Base-by-base conservation (phyloP, 2,797 vertebrate genomes). In the Hippopotamyrus pictus region DNA sequence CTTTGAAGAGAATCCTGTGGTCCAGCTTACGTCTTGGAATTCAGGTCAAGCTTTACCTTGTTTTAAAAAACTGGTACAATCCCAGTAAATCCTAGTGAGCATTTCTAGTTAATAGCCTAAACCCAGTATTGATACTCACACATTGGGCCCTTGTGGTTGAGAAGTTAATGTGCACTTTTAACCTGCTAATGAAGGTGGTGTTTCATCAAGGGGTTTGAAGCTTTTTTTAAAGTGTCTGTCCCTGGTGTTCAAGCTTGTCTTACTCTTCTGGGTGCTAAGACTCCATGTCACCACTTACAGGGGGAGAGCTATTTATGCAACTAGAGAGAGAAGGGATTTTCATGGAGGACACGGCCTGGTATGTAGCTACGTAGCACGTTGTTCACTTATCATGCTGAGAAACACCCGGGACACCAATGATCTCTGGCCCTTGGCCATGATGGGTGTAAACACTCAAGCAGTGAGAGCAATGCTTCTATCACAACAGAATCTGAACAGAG, bases 271-370 rank as follows among this genome's bases (percentile, higher is more conserved):
- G 9, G 19, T 25, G 41, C 41, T 84, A 48, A 44, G 44, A 53
- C 82, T 33, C 57, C n/a, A 57, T 76, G 19, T 88, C 69, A 8
- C 51, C 85, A 37, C 86, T 92, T 92, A 44, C 89, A 97, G 97
- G 97, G 94, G 97, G 96, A 95, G 97, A 97, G 96, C 95, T 97
- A 92, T 97, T 97, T 95, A 97, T 97, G 97, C 97, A 97, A 95
- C 95, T 97, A 94, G 97, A 97, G 92, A 96, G 96, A 95, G 97
- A 97, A 92, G 97, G 97, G 91, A 97, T 97, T 94, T 97, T 97
- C 95, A 97, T 97, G 97, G 97, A 97, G 94, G 97, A 97, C 93
- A 97, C 97, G 14, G 97, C 97, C 88, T 97, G 97, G 97, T 97
- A 94, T 96, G 96, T 93, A 53, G 79, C 91, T 25, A 44, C 53